Evolutionary conservation across 2,797 vertebrate genomes (phyloP), one percentile per base, ranked within the genome.

Genomic region (Pseudochaenichthys georgianus): DNA sequence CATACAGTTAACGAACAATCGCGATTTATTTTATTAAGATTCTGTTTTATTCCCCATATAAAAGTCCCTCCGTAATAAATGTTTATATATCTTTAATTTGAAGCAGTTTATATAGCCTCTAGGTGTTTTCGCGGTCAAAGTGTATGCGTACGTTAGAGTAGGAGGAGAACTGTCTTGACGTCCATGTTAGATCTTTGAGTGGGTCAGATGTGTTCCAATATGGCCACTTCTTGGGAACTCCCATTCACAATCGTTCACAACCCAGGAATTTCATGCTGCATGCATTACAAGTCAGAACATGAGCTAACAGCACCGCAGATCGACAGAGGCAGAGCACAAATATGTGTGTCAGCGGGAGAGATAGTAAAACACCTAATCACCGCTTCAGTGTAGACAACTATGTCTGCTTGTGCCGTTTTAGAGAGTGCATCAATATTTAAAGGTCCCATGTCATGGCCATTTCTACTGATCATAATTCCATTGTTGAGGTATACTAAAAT

Each of bases 161-260:
- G n/a, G 9, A 3, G 0, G 65, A 0, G 48, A 82, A 68, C 5
- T 77, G 77, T 92, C 88, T 86, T 78, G 82, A 48, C 23, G 1
- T 3, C 0, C 0, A 9, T 0, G 9, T 51, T 8, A 3, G 34
- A 31, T 91, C 91, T 92, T 90, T 83, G 83, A 5, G 13, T 9
- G 82, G 70, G 82, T 90, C 91, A 89, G 77, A 90, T 87, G 91
- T 89, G 87, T 91, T 95, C 91, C 95, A 96, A 97, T 95, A 97
- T 97, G 96, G 96, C 96, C 90, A 89, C 96, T 94, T 94, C 94
- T 94, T 93, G 93, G 95, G 92, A 93, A 94, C 95, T 95, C 95
- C 96, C 95, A 91, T 90, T 87, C 73, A 38, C 34, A 70, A 64
- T 74, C 95, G 91, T 90, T 87, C 73, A 38, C 34, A 70, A 64